Conservation (phyloP, 1,140 invertebrate species). For the Heliconius himera region DNA sequence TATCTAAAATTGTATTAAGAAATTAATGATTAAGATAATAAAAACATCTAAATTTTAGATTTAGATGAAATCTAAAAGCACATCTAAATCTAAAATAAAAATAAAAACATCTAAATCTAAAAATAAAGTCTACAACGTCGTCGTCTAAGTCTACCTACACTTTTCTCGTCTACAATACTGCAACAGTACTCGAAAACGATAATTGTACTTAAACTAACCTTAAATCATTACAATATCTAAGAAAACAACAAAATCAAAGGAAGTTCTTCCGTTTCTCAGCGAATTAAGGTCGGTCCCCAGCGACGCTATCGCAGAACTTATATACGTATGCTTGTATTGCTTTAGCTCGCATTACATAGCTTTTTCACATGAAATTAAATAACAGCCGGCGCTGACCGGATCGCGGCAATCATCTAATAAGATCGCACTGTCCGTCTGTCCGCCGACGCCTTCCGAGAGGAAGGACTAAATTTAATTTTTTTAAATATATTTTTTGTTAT, state of each 20-base stretch:
- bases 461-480: background rate
- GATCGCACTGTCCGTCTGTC: constrained; percentile 30
- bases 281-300: background rate
- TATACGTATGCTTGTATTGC: no score
- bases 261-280: background rate
- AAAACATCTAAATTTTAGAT: no score
- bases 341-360: background rate
- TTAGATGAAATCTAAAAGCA: no score
- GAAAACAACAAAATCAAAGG: background rate
- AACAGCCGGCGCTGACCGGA: constrained; percentile 45
- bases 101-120: no score
- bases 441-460: constrained; percentile 53
- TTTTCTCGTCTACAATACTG: no score
- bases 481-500: no score
- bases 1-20: no score
- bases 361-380: constrained; percentile 44
- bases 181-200: no score
- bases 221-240: background rate
- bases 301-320: background rate
- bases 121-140: no score
- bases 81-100: no score
- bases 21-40: no score
- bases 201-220: background rate
- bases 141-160: no score
- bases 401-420: constrained; percentile 64